These are phyloP conservation scores for Trissolcus japonicus DNA, from an alignment of 2,888 invertebrate genomes.

Conservation along the genomic window DNA sequence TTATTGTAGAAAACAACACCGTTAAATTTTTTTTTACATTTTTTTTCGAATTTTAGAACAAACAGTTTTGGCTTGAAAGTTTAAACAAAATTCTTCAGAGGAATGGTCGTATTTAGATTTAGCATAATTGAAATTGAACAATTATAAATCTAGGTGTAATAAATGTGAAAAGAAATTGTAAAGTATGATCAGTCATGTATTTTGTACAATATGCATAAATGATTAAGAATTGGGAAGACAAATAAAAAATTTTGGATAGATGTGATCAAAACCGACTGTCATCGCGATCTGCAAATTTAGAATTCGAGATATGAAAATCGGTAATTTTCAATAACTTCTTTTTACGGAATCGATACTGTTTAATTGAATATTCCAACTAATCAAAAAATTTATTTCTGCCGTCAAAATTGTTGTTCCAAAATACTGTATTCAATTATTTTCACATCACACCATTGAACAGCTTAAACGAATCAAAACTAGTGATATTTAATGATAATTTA, in stretches of 20 bases:
- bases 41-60: too few species aligned
- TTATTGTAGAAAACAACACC: slow-evolving; percentile 8
- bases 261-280: background rate
- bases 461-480: too few species aligned
- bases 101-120: slow-evolving; percentile 16
- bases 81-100: slow-evolving; percentile 8
- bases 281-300: background rate
- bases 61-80: too few species aligned
- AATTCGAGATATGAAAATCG: too few species aligned
- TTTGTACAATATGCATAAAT: slow-evolving; percentile 10
- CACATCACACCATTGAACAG: background rate
- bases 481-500: too few species aligned
- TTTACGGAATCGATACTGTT: too few species aligned
- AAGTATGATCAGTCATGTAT: slow-evolving; percentile 21
- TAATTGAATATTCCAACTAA: too few species aligned
- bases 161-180: slow-evolving; percentile 27
- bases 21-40: too few species aligned
- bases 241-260: background rate
- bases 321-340: too few species aligned
- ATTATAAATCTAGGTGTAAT: background rate
- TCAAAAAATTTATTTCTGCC: too few species aligned
- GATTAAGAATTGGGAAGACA: too few species aligned
- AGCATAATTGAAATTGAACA: slow-evolving; percentile 19
- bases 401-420: too few species aligned
- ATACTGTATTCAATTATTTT: background rate